Base-by-base conservation (phyloP, 2,113 vertebrate genomes). In the Lepus americanus region DNA sequence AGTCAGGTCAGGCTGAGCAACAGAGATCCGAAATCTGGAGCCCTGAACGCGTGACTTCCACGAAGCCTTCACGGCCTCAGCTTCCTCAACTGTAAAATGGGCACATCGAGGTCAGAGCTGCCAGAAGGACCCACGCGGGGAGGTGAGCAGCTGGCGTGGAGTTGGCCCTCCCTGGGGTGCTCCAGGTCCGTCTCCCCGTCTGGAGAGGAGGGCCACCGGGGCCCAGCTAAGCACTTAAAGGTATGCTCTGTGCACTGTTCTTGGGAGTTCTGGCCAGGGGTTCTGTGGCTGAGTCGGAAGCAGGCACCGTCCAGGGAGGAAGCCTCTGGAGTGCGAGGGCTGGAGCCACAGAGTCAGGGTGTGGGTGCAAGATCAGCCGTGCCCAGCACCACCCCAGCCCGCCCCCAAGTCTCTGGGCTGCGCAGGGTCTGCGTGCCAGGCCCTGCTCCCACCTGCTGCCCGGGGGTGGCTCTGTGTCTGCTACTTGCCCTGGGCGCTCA, bases 191-290 rank as follows among this genome's bases (percentile, higher is more conserved):
- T 33, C 82, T 94, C 61, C 63, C 39, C 27, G 49, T 55, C 31
- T 81, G 29, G 19, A 87, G 27, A 29, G 36, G 1, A 20, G 59
- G 53, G 76, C 36, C 7, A 64, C 59, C 9, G 4, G 67, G 39
- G 31, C 61, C 51, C 39, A 9, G 72, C 69, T 61, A 66, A 82
- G 69, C 72, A 93, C 27, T 44, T 69, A 55, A 44, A 64, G n/a
- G 44, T 23, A 22, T 6, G 7, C 44, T 79, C 49, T 90, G 74
- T 51, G 64, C 20, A 29, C n/a, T 27, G 36, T 53, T 27, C 72
- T 72, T 59, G 74, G 90, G 64, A 77, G 74, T 94, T 90, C 79
- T 76, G 22, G 86, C 63, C 63, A 31, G 85, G 80, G 53, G 6
- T 31, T 67, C 36, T 4, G 6, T 55, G 14, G 19, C 22, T 11